Evolutionary conservation across 2,888 invertebrate species (phyloP).

Genomic region (Thymelicus sylvestris): DNA sequence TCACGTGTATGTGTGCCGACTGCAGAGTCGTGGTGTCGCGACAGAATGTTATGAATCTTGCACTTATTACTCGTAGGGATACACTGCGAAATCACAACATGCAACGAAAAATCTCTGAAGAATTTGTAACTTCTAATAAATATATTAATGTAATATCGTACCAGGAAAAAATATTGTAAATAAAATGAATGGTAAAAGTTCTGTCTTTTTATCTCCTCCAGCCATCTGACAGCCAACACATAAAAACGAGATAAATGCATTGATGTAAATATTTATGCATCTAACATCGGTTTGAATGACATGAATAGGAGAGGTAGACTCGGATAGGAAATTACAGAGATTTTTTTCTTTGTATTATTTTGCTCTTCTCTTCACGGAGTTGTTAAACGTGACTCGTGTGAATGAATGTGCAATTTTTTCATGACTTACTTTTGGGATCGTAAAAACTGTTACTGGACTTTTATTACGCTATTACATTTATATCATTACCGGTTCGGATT

Average conservation of each 20-base stretch:
- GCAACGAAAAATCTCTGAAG: background rate
- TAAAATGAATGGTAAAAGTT: constrained; percentile 47
- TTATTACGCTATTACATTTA: constrained; percentile 25
- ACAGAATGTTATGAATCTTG: constrained; percentile 5
- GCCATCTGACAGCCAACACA: constrained; percentile 13
- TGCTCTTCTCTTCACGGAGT: constrained; percentile 51
- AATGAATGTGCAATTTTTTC: constrained; percentile 33
- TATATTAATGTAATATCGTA: background rate
- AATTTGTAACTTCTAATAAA: background rate
- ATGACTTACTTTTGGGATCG: constrained; percentile 6
- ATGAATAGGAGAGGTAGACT: constrained; percentile 14
- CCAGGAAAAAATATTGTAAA: constrained; percentile 8
- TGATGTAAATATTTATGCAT: constrained; percentile 24
- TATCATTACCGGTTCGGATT: constrained; percentile 4
- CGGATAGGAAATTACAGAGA: constrained; percentile 1
- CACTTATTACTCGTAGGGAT: background rate
- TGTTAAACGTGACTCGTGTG: constrained; percentile 46
- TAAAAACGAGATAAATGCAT: constrained; percentile 12
- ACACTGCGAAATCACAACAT: background rate
- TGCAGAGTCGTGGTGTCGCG: constrained; percentile 39
- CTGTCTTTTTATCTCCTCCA: background rate
- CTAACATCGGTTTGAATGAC: constrained; percentile 14
- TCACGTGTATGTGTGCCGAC: constrained; percentile 24
- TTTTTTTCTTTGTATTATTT: constrained; percentile 52
- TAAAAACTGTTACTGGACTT: constrained; percentile 29